Conservation (phyloP, 2,113 vertebrate species). For the Chamaetylas fuelleborni region DNA sequence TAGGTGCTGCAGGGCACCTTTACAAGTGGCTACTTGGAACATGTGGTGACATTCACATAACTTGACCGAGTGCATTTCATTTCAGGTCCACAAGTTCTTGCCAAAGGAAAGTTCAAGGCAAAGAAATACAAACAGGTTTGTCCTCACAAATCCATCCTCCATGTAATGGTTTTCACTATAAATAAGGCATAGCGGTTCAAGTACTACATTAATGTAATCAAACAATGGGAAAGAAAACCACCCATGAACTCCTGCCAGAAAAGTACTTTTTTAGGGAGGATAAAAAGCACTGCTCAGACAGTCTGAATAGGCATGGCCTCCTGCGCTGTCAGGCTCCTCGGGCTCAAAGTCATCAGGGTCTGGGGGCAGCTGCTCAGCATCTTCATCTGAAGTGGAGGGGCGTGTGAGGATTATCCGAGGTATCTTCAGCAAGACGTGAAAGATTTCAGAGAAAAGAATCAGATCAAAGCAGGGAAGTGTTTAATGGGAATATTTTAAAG, state of each 20-base stretch:
- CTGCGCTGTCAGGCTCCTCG: conserved; percentile 32
- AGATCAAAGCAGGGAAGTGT: neutral
- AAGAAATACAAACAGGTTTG: neutral
- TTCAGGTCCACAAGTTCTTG: neutral
- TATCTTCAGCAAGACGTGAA: conserved; percentile 69
- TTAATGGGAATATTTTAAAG: neutral
- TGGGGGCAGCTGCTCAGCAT: conserved; percentile 73
- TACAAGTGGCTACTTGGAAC: neutral
- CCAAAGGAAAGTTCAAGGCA: neutral
- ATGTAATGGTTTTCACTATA: neutral
- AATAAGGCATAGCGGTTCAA: conserved; percentile 41
- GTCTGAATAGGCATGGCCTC: conserved; percentile 37
- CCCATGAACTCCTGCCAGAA: neutral
- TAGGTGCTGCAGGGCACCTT: neutral
- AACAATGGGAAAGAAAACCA: conserved; percentile 6
- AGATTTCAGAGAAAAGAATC: neutral
- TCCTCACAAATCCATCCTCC: neutral
- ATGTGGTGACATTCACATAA: neutral
- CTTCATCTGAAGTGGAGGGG: conserved; percentile 85
- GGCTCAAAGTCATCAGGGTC: conserved; percentile 56
- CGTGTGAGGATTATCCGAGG: conserved; percentile 83
- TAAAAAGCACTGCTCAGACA: conserved; percentile 75
- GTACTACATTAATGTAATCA: neutral
- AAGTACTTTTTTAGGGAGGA: conserved; percentile 56
- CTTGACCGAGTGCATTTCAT: neutral